Evolutionary conservation across 2,888 invertebrate genomes (phyloP), one percentile per base, ranked within the genome.

Genomic region (Nasonia oneida): DNA sequence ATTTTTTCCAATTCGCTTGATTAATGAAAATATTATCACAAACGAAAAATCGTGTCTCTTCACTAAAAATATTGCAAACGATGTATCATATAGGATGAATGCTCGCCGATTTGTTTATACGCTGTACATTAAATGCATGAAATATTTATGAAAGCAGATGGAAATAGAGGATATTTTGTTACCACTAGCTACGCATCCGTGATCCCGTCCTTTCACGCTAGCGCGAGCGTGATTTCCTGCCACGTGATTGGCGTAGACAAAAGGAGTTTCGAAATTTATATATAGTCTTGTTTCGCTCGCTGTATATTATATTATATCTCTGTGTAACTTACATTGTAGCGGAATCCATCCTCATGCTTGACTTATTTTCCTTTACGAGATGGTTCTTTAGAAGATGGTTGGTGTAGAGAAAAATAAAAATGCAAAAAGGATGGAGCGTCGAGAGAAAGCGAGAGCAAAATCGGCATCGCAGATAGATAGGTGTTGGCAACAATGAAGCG

Each of bases 401-500:
- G 14, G 3, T 18, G 12, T 14, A 14, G 12, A 15, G 67, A 29
- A 33, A 33, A 67, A 67, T 67, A 67, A 33, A 67, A 67, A 29
- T 29, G 67, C 67, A 14, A 29, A 15, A 67, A 33, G 12, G 67
- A 67, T 33, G 33, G 33, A 67, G 33, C 12, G 67, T n/a, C 50
- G 15, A 76, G 39, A 77, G 71, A 57, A 81, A 85, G 81, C 50
- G n/a, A 76, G n/a, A 70, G 33, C 76, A 76, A 76, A 76, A 76
- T 76, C 70, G 23, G 37, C n/a, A 75, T 75, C 75, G 47, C n/a
- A 39, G 50, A 10, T 37, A 29, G 23, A 14, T 42, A 61, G n/a
- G 71, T 74, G 87, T 90, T 89, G 90, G 90, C 76, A 90, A 76
- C 85, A 88, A 87, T 89, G 89, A 47, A 33, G 23, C 79, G 89